Evolutionary conservation across 2,113 vertebrate species (phyloP), one percentile per base, ranked within the genome.

Genomic region (Nibea albiflora): DNA sequence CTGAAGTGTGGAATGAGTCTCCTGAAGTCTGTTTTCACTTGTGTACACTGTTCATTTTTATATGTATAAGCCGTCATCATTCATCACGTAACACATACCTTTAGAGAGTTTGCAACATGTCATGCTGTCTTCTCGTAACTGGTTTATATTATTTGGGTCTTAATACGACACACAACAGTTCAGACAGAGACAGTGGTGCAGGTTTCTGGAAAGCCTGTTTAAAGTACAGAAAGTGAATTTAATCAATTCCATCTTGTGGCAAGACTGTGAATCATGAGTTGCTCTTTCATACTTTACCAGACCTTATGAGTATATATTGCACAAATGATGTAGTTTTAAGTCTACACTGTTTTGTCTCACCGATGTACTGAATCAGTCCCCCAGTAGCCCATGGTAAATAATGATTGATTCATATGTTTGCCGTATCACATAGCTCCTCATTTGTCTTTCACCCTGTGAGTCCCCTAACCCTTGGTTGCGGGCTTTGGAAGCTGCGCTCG

Each of bases 31-130:
- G 89, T 70, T 78, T 83, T 85, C 39, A 80, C 85, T 89, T 84
- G 84, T 92, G 70, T 90, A 85, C 39, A 24, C 75, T 80, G 73
- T 53, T 84, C 76, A 68, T 85, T 88, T 90, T 89, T 78, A 83
- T 46, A 77, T 67, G 53, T 54, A 5, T 53, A 62, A 69, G 76
- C 65, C 52, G 53, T 76, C 57, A 44, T 72, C 64, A 20, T 92
- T 76, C 7, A 66, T 91, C 81, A 61, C 69, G 42, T 14, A 26
- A 24, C 74, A 71, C 85, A 85, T 79, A 70, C 90, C 76, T 70
- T 67, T 28, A 42, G 22, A 68, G 57, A 0, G 69, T 70, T 77
- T 74, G 52, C 56, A 0, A 54, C 17, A 80, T 64, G 80, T 83
- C 84, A 67, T 9, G 65, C 52, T 58, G 44, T 80, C 49, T 35